Base-by-base conservation (phyloP, 2,113 vertebrate species). In the Collichthys lucidus region DNA sequence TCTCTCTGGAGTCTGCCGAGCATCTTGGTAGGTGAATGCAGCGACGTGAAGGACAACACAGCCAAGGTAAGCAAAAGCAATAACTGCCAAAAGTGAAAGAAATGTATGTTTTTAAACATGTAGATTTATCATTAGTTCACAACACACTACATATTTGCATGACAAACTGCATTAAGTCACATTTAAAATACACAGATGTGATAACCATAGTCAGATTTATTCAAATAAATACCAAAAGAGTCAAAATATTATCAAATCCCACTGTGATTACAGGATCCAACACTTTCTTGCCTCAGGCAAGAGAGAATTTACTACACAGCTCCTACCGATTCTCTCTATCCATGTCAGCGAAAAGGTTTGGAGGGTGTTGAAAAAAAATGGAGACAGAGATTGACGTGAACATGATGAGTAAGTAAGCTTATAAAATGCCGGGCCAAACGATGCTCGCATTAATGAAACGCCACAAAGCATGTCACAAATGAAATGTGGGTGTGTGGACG, bases 371-470 rank as follows among this genome's bases (percentile, higher is more conserved):
- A 35, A 35, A 35, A 24, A 26, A 73, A 61, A 22, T 4, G 6
- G 1, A 46, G 22, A 55, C 46, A 61, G n/a, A 61, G 71, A 49
- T 2, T 49, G 64, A 79, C 59, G 50, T 11, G n/a, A 44, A 74
- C 52, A 86, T 56, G 75, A 71, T 71, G 74, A 69, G 35, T 44
- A 53, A 59, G 63, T 60, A 35, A 53, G 26, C 46, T 47, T 46
- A 60, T 42, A n/a, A 64, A 78, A 57, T 20, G 46, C 59, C 11
- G 11, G n/a, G 71, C 55, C 29, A 61, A 40, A 67, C 4, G 0
- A 35, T 31, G 46, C 52, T 80, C 15, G 1, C 40, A 62, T 80
- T 67, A 67, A 66, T 86, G 35, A 52, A 59, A 66, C 9, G 22
- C 12, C 3, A 24, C 22, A 35, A 44, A 55, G 31, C 59, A 61